Base-by-base conservation (phyloP, 1,140 invertebrate genomes). In the Drosophila chauvacae region DNA sequence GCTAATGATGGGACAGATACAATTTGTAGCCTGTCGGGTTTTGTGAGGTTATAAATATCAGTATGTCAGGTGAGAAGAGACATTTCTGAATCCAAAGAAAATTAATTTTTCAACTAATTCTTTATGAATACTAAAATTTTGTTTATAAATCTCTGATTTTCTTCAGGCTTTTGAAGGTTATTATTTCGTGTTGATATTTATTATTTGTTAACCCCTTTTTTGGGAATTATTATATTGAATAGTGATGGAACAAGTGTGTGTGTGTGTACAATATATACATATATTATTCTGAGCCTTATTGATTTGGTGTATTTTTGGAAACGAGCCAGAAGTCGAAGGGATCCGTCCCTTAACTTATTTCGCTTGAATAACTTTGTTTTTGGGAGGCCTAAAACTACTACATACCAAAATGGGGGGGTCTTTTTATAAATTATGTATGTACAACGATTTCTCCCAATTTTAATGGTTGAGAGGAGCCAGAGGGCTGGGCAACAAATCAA, bases 341-440 rank as follows among this genome's bases (percentile, higher is more conserved):
- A 13, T n/a, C 41, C 62, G 20, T n/a, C 41, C 63, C n/a, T 9
- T 30, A 60, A 72, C 20, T 72, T 72, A 61, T 73, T 74, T 62
- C 68, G 68, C 69, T 63, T 53, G 53, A 72, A 73, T 72, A 51
- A 60, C 55, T 65, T 75, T 41, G 58, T 42, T 63, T 48, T 50
- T 6, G 33, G 37, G n/a, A 37, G 41, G n/a, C 58, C n/a, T 4
- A 18, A 77, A 77, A 73, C 70, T 73, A 73, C 35, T 16, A 26
- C 57, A 28, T 7, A 30, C 28, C 65, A 50, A 41, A 1, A 0
- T 23, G 16, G 13, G 10, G 4, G 10, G 35, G 50, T 44, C 63
- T 68, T 77, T 76, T 69, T 69, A 77, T 77, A 77, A 77, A 77
- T 77, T 77, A 77, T 77, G 47, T 48, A 48, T 48, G 73, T 77